Percentiles rank a stretch among this genome's conserved stretches.
Conservation (phyloP, 2,113 vertebrate species). For the Aegypius monachus region DNA sequence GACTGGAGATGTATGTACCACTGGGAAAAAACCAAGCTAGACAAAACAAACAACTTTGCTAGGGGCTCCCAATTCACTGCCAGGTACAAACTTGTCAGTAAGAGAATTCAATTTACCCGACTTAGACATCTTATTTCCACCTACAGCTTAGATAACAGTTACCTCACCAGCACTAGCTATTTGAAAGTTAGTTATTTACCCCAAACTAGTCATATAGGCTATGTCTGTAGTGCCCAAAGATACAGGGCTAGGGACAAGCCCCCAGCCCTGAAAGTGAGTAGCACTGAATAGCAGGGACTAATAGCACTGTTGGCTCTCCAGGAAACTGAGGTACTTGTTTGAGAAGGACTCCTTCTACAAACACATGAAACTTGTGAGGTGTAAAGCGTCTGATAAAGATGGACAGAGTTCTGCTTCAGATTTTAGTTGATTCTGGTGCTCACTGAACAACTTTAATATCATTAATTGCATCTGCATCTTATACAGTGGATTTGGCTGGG, state of each 20-base stretch:
- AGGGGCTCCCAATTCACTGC: neutral
- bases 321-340: neutral
- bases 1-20: neutral
- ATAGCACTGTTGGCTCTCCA: neutral
- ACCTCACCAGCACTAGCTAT: neutral
- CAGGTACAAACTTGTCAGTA: neutral
- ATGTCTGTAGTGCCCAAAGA: neutral
- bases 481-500: neutral
- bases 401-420: neutral
- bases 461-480: neutral
- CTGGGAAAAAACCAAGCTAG: neutral
- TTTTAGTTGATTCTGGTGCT: neutral
- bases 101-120: neutral
- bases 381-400: neutral
- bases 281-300: neutral
- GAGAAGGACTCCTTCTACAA: neutral
- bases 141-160: neutral
- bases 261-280: neutral
- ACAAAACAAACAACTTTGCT: neutral
- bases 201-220: neutral
- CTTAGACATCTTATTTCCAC: neutral
- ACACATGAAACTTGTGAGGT: neutral
- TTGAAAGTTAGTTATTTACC: neutral
- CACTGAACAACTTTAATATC: neutral
- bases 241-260: neutral